Conservation (phyloP, 2,888 invertebrate genomes). For the Alloplasta piceator region DNA sequence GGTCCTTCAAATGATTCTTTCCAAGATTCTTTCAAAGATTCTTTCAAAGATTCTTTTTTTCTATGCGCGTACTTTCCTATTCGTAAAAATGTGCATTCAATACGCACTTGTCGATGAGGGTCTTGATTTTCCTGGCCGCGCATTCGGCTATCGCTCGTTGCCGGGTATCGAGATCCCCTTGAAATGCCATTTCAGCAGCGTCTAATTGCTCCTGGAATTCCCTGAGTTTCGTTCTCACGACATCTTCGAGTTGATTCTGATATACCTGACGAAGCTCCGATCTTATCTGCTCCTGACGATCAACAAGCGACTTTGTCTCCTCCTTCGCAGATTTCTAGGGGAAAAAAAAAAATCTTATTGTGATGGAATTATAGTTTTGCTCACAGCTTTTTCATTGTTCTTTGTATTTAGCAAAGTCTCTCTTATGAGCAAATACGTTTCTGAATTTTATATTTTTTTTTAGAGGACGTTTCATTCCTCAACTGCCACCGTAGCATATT, state of each 20-base stretch:
- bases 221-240: constrained; percentile 89
- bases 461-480: no score
- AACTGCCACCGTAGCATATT: no score
- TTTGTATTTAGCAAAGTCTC: no score
- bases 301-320: constrained; percentile 80
- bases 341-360: constrained; percentile 36
- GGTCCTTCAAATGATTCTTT: no score
- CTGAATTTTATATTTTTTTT: no score
- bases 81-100: constrained; percentile 22
- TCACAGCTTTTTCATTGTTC: no score
- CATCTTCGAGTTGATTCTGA: constrained; percentile 91
- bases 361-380: no score
- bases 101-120: constrained; percentile 87
- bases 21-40: no score
- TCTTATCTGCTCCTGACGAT: constrained; percentile 87
- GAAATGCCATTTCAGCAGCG: constrained; percentile 87
- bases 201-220: constrained; percentile 92
- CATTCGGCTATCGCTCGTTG: constrained; percentile 88
- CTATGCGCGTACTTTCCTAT: not conserved
- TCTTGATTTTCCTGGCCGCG: constrained; percentile 89
- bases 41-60: not conserved
- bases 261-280: constrained; percentile 89
- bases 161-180: constrained; percentile 86
- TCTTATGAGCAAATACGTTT: no score
- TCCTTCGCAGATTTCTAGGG: constrained; percentile 83